phyloP scores from a whole-genome alignment of 2,797 vertebrate genomes.

The Spinus pinus region DNA sequence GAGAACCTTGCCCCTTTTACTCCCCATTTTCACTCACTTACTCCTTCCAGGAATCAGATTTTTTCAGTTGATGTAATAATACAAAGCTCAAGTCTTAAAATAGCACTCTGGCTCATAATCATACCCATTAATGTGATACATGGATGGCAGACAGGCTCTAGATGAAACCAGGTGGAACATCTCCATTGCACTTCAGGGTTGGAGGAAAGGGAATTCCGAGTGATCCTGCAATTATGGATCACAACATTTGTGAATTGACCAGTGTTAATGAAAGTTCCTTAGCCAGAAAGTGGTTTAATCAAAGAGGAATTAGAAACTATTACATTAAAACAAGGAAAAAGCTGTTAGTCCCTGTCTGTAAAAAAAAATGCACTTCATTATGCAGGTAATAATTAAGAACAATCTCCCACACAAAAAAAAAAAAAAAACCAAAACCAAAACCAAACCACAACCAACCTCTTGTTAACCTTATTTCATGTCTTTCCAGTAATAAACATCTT shows the following conservation, averaged over 20 bases:
- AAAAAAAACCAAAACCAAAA: no score
- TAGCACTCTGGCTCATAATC: background rate
- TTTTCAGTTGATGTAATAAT: background rate
- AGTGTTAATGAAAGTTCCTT: background rate
- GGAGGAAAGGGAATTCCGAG: background rate
- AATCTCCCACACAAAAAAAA: background rate
- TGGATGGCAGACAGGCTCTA: background rate
- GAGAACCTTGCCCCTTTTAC: background rate
- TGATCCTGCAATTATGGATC: background rate
- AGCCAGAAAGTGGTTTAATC: background rate
- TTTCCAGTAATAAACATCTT: background rate
- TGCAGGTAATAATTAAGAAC: background rate
- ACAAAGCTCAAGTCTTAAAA: background rate
- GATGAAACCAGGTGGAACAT: background rate
- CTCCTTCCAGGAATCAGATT: background rate
- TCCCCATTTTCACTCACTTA: background rate
- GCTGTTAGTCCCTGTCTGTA: background rate
- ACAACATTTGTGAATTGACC: background rate
- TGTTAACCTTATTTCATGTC: background rate
- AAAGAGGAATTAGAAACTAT: background rate
- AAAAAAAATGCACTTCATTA: background rate
- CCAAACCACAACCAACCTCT: background rate
- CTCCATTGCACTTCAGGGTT: background rate
- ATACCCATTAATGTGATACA: background rate
- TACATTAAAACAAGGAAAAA: background rate